Evolutionary conservation across 2,113 vertebrate genomes (phyloP).

Genomic region (Scatophagus argus): DNA sequence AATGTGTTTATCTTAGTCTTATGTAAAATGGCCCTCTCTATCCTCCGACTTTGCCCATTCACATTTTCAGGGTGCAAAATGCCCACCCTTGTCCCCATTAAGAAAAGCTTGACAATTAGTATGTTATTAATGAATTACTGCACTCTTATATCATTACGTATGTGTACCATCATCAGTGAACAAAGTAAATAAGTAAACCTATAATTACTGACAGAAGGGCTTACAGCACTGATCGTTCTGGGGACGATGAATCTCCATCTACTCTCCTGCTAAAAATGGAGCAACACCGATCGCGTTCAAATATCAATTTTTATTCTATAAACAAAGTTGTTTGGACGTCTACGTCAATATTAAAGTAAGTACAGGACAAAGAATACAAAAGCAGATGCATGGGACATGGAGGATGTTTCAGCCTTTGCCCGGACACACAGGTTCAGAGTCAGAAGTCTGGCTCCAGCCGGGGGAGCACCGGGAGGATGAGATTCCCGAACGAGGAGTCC

Average conservation of each 20-base stretch:
- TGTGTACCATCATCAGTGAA: background rate
- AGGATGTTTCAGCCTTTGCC: too few species aligned
- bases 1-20: too few species aligned
- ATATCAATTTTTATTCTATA: conserved; percentile 4
- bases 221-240: background rate
- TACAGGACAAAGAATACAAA: background rate
- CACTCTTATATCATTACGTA: background rate
- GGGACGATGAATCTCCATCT: background rate
- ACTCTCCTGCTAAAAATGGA: background rate
- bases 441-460: conserved; percentile 90
- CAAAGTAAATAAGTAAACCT: background rate
- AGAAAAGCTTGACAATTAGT: background rate
- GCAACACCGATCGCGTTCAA: background rate
- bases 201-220: too few species aligned
- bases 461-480: conserved; percentile 96
- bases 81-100: background rate
- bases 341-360: too few species aligned
- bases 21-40: background rate
- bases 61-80: background rate
- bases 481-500: conserved; percentile 98
- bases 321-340: too few species aligned
- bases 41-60: background rate
- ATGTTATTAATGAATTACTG: background rate
- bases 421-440: conserved; percentile 76
- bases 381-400: too few species aligned